Base-by-base conservation (phyloP, 2,113 vertebrate genomes). In the Speoplatyrhinus poulsoni region DNA sequence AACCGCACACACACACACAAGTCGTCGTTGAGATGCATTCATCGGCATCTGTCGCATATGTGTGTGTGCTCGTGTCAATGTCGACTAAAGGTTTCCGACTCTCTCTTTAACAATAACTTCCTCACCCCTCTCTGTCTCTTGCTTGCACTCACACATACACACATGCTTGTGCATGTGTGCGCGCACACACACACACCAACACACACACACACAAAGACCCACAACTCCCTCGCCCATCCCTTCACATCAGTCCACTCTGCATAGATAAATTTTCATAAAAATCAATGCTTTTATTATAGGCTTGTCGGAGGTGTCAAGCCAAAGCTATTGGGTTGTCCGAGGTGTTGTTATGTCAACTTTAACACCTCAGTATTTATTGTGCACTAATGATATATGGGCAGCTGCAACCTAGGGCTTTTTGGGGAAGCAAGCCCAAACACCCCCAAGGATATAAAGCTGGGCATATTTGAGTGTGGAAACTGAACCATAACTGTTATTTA, bases 211-310 rank as follows among this genome's bases (percentile, higher is more conserved):
- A 26, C n/a, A 57, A 4, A 60, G 33, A 60, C 2, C 9, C 26
- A 72, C 26, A 58, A 59, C 46, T 47, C 46, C 0, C 36, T 41
- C 62, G 64, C 62, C 66, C 12, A 52, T 71, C 70, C 70, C 82
- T 77, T 82, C 82, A 70, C 67, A 49, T 84, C 76, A 67, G 56
- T 49, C 62, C 36, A 17, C 46, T 58, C 55, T 47, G 60, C 11
- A 62, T 13, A 48, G 63, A 82, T 86, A 80, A 74, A 59, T 84
- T 69, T 72, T 70, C 16, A 76, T 74, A 33, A 78, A 81, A 84
- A 82, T 85, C 62, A 83, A 84, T 62, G 80, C 80, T 82, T 81
- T 82, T 78, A 81, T 66, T 73, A 60, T 73, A 67, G 63, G 62
- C 81, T 76, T 67, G 77, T 80, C 59, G 60, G 72, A 48, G 56